Conservation (phyloP, 2,888 invertebrate genomes). For the Calephelis perditalis region DNA sequence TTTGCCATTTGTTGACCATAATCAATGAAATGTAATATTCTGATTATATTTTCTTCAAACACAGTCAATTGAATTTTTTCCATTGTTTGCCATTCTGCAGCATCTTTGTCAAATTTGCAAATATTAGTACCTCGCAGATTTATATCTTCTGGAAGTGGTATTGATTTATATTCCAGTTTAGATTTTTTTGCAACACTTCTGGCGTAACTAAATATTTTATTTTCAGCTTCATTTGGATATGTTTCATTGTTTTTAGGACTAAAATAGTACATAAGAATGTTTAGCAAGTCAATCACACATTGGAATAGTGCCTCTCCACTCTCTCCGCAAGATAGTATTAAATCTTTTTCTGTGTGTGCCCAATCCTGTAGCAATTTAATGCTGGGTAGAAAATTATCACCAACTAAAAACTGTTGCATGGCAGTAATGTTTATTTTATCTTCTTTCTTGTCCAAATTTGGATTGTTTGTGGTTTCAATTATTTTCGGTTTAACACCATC, state of each 20-base stretch:
- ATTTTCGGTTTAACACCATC: background rate
- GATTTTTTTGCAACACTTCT: constrained; percentile 64
- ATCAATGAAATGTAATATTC: constrained; percentile 86
- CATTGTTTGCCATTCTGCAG: constrained; percentile 83
- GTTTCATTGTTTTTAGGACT: constrained; percentile 43
- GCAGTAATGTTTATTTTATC: constrained; percentile 66
- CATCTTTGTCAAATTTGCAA: constrained; percentile 82
- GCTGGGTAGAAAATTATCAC: constrained; percentile 80
- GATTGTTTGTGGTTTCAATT: constrained; percentile 28
- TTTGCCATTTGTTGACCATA: constrained; percentile 86
- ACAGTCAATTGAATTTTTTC: constrained; percentile 72
- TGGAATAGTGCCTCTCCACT: constrained; percentile 89
- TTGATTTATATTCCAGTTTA: constrained; percentile 78
- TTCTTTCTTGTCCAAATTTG: constrained; percentile 24
- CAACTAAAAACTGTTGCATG: constrained; percentile 77
- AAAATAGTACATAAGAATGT: constrained; percentile 86
- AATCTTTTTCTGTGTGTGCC: constrained; percentile 87
- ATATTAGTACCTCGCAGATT: constrained; percentile 84
- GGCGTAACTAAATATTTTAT: constrained; percentile 50
- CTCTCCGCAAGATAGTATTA: constrained; percentile 87
- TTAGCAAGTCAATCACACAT: constrained; percentile 87
- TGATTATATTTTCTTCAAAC: constrained; percentile 85
- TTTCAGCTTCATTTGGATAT: constrained; percentile 36
- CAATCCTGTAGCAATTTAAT: constrained; percentile 91
- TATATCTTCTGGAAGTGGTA: constrained; percentile 87